Evolutionary conservation across 1,140 invertebrate genomes (phyloP).

Genomic region (Andrena cerasifolii): DNA sequence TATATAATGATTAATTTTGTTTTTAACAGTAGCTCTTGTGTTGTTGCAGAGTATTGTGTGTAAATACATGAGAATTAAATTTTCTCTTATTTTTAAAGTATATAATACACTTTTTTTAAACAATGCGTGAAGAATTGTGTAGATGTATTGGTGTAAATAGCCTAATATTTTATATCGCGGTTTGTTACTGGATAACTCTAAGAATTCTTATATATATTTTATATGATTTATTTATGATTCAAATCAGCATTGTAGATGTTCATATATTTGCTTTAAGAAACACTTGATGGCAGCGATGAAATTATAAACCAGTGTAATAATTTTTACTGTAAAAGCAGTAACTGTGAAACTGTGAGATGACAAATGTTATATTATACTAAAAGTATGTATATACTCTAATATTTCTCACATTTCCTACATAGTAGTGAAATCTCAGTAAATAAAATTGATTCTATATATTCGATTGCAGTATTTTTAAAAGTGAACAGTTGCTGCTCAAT

Average conservation of each 20-base stretch:
- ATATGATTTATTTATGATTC: slow-evolving; percentile 42
- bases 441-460: slow-evolving; percentile 34
- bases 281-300: slow-evolving; percentile 24
- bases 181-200: neutral
- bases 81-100: slow-evolving; percentile 7
- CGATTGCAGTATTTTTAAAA: slow-evolving; percentile 47
- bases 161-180: neutral
- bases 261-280: slow-evolving; percentile 14
- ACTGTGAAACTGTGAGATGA: slow-evolving; percentile 15
- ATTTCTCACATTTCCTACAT: neutral
- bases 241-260: slow-evolving; percentile 13
- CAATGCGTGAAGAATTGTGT: slow-evolving; percentile 11
- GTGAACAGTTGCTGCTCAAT: slow-evolving; percentile 47
- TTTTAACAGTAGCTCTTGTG: neutral
- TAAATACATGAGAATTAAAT: neutral
- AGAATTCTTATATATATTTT: slow-evolving; percentile 24
- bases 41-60: neutral
- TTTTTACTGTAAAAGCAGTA: slow-evolving; percentile 24
- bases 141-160: neutral
- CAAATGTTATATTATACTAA: neutral
- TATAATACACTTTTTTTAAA: neutral
- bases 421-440: no score
- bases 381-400: neutral
- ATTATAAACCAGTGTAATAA: slow-evolving; percentile 41
- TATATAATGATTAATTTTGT: slow-evolving; percentile 6